phyloP scores from a whole-genome alignment of 1,140 invertebrate genomes.

The Pseudachorutes palmiensis region DNA sequence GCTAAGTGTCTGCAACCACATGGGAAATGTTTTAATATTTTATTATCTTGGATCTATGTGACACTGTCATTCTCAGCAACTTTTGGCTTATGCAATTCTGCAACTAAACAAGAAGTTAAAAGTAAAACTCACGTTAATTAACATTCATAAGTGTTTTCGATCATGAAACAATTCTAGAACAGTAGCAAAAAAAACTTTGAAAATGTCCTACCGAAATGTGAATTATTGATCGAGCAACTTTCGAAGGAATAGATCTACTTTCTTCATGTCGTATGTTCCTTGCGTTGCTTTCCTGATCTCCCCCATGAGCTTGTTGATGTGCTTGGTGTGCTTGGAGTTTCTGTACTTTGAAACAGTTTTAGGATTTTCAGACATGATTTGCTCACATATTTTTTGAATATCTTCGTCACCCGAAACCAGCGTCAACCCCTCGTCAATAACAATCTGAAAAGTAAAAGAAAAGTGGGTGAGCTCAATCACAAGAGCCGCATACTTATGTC shows the following conservation, averaged over 20 bases:
- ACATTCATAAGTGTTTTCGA: too few species aligned
- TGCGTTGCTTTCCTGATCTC: not conserved
- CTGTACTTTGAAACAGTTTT: constrained; percentile 48
- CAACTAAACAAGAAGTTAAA: too few species aligned
- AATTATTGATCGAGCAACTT: too few species aligned
- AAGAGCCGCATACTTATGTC: not conserved
- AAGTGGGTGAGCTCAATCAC: not conserved
- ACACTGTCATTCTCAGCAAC: too few species aligned
- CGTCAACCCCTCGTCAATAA: constrained; percentile 54
- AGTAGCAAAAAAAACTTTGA: too few species aligned
- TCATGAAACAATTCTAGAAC: too few species aligned
- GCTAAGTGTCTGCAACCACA: too few species aligned
- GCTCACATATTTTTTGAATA: constrained; percentile 53
- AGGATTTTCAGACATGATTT: constrained; percentile 57
- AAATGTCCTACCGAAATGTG: too few species aligned
- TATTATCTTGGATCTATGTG: too few species aligned
- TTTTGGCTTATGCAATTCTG: too few species aligned
- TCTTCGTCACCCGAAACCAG: constrained; percentile 54
- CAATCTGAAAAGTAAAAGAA: constrained; percentile 45
- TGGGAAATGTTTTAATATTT: too few species aligned
- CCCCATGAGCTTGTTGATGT: constrained; percentile 25
- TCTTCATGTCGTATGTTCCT: constrained; percentile 28
- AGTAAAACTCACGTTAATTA: too few species aligned
- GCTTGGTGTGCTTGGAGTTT: constrained; percentile 13
- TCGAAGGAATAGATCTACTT: constrained; percentile 13